Evolutionary conservation across 1,140 invertebrate genomes (phyloP).

Genomic region (Galleria mellonella): DNA sequence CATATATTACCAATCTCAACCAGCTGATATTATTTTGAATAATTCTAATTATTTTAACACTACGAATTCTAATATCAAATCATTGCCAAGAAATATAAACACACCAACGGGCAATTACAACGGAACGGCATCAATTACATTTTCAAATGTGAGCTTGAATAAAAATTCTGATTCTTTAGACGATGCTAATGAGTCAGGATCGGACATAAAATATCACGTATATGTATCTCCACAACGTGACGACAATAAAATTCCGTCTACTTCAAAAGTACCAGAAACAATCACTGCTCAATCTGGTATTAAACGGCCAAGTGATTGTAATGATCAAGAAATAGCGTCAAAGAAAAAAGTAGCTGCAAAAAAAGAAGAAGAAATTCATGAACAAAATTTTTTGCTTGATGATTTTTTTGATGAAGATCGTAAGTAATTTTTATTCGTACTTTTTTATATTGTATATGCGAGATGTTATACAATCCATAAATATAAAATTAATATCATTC

Average conservation of each 20-base stretch:
- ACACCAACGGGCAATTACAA: neutral
- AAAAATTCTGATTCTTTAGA: too few species aligned
- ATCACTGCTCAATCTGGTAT: neutral
- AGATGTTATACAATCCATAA: too few species aligned
- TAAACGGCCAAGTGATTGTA: constrained; percentile 4
- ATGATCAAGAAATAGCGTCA: neutral
- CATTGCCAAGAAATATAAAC: too few species aligned
- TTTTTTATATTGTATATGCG: too few species aligned
- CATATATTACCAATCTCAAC: neutral
- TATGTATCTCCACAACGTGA: neutral
- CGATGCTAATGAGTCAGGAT: neutral
- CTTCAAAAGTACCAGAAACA: too few species aligned
- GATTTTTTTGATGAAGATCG: constrained; percentile 14
- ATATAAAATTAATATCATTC: neutral
- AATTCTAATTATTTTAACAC: neutral
- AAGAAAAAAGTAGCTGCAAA: constrained; percentile 2
- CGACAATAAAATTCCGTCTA: too few species aligned
- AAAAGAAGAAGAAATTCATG: neutral
- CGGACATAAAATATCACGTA: neutral
- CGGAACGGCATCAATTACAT: neutral
- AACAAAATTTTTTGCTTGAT: constrained; percentile 4
- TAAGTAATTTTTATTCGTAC: constrained; percentile 8
- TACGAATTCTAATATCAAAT: neutral
- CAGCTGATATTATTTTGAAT: neutral
- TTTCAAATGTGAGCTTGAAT: neutral